These are phyloP conservation scores for Otis tarda DNA, from an alignment of 2,113 vertebrate species.

Conservation along the genomic window DNA sequence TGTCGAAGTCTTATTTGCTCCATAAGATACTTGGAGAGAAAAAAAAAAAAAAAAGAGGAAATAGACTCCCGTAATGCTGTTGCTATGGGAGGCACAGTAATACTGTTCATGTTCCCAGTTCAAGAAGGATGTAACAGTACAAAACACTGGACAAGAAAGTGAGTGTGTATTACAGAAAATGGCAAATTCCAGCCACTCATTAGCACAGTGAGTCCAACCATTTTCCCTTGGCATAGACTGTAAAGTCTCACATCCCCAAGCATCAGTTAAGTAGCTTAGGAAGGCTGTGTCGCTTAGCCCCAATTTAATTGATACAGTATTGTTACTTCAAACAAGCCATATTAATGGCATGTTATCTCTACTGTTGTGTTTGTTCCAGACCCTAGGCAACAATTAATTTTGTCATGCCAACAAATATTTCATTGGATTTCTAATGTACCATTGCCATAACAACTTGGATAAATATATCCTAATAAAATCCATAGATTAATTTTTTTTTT, in stretches of 20 bases:
- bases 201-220: not conserved
- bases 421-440: constrained; percentile 56
- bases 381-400: constrained; percentile 69
- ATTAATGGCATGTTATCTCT: constrained; percentile 51
- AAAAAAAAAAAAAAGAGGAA: not conserved
- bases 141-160: not conserved
- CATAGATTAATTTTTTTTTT: not conserved
- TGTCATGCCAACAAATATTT: constrained; percentile 48
- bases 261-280: constrained; percentile 29
- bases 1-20: not conserved
- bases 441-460: constrained; percentile 45
- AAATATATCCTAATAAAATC: constrained; percentile 43
- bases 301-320: constrained; percentile 42
- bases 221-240: not conserved
- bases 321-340: constrained; percentile 58
- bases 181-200: not conserved
- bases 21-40: not conserved
- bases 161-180: not conserved
- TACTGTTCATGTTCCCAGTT: not conserved
- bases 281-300: not conserved
- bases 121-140: not conserved
- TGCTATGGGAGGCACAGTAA: not conserved
- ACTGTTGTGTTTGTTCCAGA: constrained; percentile 51
- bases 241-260: constrained; percentile 16
- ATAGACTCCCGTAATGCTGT: not conserved